phyloP scores from a whole-genome alignment of 2,797 vertebrate genomes.

The Salmo trutta region DNA sequence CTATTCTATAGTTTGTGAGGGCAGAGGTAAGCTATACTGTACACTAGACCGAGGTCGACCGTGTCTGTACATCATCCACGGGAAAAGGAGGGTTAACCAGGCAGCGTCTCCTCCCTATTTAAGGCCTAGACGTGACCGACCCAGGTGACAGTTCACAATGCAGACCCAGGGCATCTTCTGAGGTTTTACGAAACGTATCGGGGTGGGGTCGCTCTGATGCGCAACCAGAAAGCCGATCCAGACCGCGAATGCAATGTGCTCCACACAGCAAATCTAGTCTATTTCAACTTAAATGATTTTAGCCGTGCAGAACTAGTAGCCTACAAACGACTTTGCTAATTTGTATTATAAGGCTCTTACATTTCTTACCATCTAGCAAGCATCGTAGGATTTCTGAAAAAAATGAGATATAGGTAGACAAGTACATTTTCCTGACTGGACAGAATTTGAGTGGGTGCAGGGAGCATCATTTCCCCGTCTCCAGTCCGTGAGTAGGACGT shows the following conservation, averaged over 20 bases:
- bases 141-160: constrained; percentile 76
- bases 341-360: background rate
- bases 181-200: constrained; percentile 56
- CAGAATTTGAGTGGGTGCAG: constrained; percentile 26
- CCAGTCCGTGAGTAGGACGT: constrained; percentile 55
- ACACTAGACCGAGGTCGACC: background rate
- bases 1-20: too few species aligned
- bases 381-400: constrained; percentile 13
- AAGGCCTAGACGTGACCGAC: constrained; percentile 71
- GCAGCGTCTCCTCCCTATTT: constrained; percentile 49
- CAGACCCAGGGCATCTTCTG: constrained; percentile 61
- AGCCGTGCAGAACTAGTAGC: constrained; percentile 26
- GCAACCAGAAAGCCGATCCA: constrained; percentile 44
- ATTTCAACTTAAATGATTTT: constrained; percentile 51
- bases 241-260: constrained; percentile 49
- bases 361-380: constrained; percentile 16
- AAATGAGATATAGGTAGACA: background rate
- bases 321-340: background rate
- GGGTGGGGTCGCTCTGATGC: constrained; percentile 78
- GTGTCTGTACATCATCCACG: background rate
- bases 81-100: constrained; percentile 61
- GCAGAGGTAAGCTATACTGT: background rate
- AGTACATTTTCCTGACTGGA: constrained; percentile 40
- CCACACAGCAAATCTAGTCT: constrained; percentile 41
- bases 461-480: constrained; percentile 25